Percentiles rank a stretch among this genome's conserved stretches.
Evolutionary conservation across 2,113 vertebrate species (phyloP).

Genomic region (Thermophis baileyi): DNA sequence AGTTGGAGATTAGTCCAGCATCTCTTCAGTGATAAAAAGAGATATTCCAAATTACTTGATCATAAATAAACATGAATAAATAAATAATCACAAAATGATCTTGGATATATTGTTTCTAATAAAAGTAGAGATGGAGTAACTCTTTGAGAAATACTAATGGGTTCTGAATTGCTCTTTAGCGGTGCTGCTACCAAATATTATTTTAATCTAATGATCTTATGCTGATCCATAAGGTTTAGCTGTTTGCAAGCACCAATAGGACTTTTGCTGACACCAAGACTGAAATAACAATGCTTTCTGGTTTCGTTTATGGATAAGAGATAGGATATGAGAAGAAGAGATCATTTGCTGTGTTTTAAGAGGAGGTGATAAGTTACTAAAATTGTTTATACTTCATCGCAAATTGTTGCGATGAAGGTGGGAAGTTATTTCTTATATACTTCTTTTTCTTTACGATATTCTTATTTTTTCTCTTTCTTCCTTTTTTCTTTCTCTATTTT

Average conservation of each 20-base stretch:
- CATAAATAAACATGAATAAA: neutral
- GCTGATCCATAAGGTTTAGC: neutral
- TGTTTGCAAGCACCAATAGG: neutral
- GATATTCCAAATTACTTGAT: neutral
- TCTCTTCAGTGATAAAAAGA: neutral
- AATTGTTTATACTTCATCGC: neutral
- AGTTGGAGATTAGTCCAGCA: neutral
- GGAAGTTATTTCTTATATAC: neutral
- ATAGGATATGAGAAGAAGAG: neutral
- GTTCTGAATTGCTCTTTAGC: neutral
- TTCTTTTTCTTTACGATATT: neutral
- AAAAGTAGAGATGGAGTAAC: neutral
- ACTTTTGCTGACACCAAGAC: neutral
- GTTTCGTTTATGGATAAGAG: neutral
- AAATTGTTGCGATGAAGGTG: neutral
- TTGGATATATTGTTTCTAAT: neutral
- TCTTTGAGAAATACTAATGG: neutral
- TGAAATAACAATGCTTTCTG: neutral
- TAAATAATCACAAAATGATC: neutral
- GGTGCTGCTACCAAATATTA: neutral
- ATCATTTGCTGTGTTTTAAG: neutral
- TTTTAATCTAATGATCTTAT: neutral
- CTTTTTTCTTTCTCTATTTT: neutral
- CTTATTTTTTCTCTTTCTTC: neutral
- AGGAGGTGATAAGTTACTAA: too few species aligned